Evolutionary conservation across 2,888 invertebrate species (phyloP).

Genomic region (Agonopterix subpropinquella): DNA sequence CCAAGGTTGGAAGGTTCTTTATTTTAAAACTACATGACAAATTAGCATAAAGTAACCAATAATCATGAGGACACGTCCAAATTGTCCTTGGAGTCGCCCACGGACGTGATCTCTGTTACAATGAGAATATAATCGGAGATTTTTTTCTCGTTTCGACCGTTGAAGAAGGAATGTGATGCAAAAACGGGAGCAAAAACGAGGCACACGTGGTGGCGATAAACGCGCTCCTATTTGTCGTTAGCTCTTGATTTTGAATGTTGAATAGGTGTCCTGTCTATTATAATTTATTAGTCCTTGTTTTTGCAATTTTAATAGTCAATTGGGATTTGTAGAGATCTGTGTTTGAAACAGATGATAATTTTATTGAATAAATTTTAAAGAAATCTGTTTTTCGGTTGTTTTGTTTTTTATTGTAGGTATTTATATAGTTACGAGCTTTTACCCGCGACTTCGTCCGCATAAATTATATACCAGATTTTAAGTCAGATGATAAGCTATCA

Average conservation of each 20-base stretch:
- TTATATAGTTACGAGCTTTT: no score
- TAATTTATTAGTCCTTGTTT: no score
- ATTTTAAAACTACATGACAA: no score
- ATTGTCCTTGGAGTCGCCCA: slow-evolving; percentile 23
- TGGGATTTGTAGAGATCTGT: no score
- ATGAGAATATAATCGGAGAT: slow-evolving; percentile 30
- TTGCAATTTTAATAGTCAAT: no score
- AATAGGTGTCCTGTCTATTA: not conserved
- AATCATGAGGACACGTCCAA: slow-evolving; percentile 5
- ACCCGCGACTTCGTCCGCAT: no score
- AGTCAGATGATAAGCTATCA: no score
- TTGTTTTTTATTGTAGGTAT: no score
- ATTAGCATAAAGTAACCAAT: not conserved
- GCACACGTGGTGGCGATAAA: slow-evolving; percentile 34
- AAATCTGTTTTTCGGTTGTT: no score
- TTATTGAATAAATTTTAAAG: no score
- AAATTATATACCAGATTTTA: no score
- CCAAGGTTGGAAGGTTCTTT: no score
- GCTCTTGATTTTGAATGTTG: not conserved
- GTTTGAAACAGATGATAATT: not conserved
- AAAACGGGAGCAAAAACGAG: slow-evolving; percentile 33
- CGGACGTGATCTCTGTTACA: slow-evolving; percentile 36
- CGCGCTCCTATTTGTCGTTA: not conserved
- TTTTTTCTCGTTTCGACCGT: slow-evolving; percentile 30
- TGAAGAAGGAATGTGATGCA: slow-evolving; percentile 37